Evolutionary conservation across 2,888 invertebrate genomes (phyloP).

Genomic region (Iselma pallidipennis): DNA sequence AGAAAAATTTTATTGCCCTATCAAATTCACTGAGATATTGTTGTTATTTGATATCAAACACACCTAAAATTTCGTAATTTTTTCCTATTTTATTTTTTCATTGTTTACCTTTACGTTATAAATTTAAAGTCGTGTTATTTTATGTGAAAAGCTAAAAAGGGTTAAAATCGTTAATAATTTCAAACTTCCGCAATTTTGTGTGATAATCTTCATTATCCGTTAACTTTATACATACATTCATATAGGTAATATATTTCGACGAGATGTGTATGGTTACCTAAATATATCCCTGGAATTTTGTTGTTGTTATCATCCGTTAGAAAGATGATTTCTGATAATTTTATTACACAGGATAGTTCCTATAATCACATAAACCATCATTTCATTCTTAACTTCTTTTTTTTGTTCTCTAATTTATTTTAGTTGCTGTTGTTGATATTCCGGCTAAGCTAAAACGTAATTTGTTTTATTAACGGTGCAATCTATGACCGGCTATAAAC

Average conservation of each 20-base stretch:
- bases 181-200: conserved; percentile 1
- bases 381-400: no score
- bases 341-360: background rate
- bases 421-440: background rate
- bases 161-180: background rate
- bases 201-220: background rate
- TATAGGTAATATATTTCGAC: background rate
- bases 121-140: background rate
- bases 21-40: background rate
- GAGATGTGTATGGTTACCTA: background rate
- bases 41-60: background rate
- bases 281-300: background rate
- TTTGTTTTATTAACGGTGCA: conserved; percentile 11
- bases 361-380: background rate
- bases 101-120: background rate
- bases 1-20: background rate
- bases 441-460: background rate
- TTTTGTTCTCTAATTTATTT: no score
- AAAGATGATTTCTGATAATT: background rate
- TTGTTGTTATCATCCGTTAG: background rate
- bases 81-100: background rate
- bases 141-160: background rate
- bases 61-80: background rate
- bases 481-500: conserved; percentile 11
- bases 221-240: background rate